Base-by-base conservation (phyloP, 1,140 invertebrate species). In the Pachypeltis micranthus region DNA sequence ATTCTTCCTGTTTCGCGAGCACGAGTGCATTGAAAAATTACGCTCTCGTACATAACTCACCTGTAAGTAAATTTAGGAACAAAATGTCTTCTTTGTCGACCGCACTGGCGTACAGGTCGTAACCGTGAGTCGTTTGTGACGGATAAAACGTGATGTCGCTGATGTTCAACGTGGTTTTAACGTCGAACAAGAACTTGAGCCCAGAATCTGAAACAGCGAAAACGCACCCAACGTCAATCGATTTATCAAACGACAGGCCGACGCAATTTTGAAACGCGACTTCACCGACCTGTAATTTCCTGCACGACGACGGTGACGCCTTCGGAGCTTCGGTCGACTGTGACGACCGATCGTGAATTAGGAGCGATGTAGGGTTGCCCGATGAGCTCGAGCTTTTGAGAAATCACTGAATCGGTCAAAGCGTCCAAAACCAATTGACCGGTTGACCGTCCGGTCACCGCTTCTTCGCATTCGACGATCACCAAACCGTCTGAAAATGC, bases 111-210 rank as follows among this genome's bases (percentile, higher is more conserved):
- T 86, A 87, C 25, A 89, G 74, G 71, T 90, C 86, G 70, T 89
- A 90, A 62, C 86, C 85, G 68, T 87, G 84, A 12, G 83, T 84
- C 10, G 80, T 82, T 70, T 84, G 79, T 25, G 86, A 87, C 2
- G 86, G 85, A 72, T 87, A 87, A 72, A 90, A 90, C 7, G 85
- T 82, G 34, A 89, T 79, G 69, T 87, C 85, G 65, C 86, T 87
- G 63, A 91, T 83, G 69, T 85, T 85, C 24, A 88, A 74, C 2
- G 84, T 86, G 3, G 87, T 88, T 72, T 85, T 87, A 21, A 90
- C 86, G 70, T 90, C 87, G 74, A 88, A 89, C 10, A 79, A 74
- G 70, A 88, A 88, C 66, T 82, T 78, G 27, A 90, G 69, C 55
- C 84, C 85, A 65, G 74, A 77, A 44, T 81, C 84, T 85, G 68